These are phyloP conservation scores for Anhinga anhinga DNA, from an alignment of 2,113 vertebrate species.

Conservation along the genomic window DNA sequence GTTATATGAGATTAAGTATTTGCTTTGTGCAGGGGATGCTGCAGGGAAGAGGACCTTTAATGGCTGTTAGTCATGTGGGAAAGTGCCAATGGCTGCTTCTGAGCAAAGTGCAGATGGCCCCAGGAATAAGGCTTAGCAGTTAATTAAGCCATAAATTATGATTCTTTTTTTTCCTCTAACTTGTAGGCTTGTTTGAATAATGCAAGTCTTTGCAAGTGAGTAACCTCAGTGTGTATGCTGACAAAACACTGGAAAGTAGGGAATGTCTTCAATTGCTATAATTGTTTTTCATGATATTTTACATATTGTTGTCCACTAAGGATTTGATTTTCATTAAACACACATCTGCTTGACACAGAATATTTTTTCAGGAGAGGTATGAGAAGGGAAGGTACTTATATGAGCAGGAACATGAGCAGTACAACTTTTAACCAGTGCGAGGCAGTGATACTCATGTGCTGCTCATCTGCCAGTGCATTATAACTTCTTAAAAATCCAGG, in stretches of 20 bases:
- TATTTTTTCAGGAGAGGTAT: not conserved
- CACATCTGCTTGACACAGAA: not conserved
- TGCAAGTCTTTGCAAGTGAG: not conserved
- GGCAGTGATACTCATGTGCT: not conserved
- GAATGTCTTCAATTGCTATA: not conserved
- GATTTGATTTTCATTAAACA: not conserved
- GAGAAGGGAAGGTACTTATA: not conserved
- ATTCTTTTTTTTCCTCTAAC: not conserved
- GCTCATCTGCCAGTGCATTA: not conserved
- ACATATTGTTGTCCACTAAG: not conserved
- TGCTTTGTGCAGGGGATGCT: not conserved
- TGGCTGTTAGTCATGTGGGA: not conserved
- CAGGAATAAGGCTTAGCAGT: not conserved
- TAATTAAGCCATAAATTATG: not conserved
- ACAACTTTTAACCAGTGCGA: rapidly evolving
- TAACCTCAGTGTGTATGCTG: not conserved
- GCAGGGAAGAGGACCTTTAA: not conserved
- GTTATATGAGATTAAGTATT: conserved; percentile 54
- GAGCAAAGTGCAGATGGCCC: not conserved
- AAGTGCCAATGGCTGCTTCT: not conserved
- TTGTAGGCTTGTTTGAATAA: not conserved
- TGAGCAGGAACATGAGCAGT: not conserved
- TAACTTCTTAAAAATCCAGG: not conserved
- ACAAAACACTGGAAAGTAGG: not conserved
- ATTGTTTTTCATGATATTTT: not conserved